Conservation (phyloP, 2,888 invertebrate species). For the Lottia gigantea region DNA sequence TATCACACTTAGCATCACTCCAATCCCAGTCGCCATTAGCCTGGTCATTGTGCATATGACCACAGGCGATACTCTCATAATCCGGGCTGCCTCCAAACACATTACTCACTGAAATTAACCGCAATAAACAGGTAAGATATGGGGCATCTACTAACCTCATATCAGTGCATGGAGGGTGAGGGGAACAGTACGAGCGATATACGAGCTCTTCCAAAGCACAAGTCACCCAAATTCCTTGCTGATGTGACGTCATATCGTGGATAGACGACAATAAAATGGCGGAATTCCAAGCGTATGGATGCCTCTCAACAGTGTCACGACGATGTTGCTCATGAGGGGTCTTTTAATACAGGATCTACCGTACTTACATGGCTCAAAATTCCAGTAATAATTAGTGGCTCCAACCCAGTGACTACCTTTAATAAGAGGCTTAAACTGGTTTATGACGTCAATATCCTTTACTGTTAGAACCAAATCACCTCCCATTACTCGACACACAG, state of each 20-base stretch:
- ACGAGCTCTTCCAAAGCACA: too few relatives aligned
- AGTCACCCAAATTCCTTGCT: too few relatives aligned
- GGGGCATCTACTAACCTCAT: too few relatives aligned
- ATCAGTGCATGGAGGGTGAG: too few relatives aligned
- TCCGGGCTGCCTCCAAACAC: background rate
- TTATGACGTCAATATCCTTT: constrained; percentile 28
- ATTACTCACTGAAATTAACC: background rate
- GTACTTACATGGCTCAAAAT: constrained; percentile 25
- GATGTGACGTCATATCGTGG: too few relatives aligned
- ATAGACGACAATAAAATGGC: too few relatives aligned
- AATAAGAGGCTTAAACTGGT: constrained; percentile 24
- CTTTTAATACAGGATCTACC: too few relatives aligned
- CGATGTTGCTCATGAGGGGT: too few relatives aligned
- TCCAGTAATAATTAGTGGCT: constrained; percentile 31
- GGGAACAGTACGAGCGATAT: too few relatives aligned
- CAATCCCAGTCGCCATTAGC: constrained; percentile 24
- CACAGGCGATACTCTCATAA: constrained; percentile 23
- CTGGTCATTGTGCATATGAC: constrained; percentile 30
- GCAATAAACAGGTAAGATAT: too few relatives aligned
- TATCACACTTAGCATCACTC: constrained; percentile 29
- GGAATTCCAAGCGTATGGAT: too few relatives aligned
- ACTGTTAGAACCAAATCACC: constrained; percentile 32
- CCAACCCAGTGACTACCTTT: constrained; percentile 32
- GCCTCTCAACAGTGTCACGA: too few relatives aligned
- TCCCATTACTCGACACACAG: constrained; percentile 26